Conservation (phyloP, 2,113 vertebrate species). For the Limnothrissa miodon region DNA sequence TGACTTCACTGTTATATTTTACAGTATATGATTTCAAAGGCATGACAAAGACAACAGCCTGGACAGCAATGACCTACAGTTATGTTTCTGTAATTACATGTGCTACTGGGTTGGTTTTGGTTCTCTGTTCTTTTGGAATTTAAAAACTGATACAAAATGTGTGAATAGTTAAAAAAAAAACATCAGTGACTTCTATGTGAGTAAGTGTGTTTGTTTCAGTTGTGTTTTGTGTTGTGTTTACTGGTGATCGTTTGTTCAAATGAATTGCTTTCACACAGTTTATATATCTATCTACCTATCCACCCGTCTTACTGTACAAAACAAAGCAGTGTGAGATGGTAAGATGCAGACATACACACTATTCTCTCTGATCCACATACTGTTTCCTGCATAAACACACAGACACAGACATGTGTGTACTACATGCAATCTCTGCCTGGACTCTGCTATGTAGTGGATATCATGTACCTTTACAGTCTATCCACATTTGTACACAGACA, state of each 20-base stretch:
- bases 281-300: not conserved
- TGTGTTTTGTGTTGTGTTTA: not conserved
- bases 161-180: not conserved
- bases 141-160: not conserved
- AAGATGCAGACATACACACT: too few relatives aligned
- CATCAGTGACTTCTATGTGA: not conserved
- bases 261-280: too few relatives aligned
- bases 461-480: not conserved
- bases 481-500: not conserved
- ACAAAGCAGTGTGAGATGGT: not conserved
- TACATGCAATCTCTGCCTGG: not conserved
- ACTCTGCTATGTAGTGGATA: not conserved
- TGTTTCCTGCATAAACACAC: not conserved
- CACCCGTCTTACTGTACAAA: not conserved
- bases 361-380: not conserved
- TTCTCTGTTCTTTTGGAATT: not conserved
- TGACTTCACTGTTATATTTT: not conserved
- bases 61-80: not conserved
- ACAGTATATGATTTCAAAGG: not conserved
- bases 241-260: too few relatives aligned
- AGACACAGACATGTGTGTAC: not conserved
- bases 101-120: not conserved
- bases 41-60: not conserved
- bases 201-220: not conserved
- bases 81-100: not conserved